These are phyloP conservation scores for Acropternis orthonyx DNA, from an alignment of 2,797 vertebrate genomes.

Conservation along the genomic window DNA sequence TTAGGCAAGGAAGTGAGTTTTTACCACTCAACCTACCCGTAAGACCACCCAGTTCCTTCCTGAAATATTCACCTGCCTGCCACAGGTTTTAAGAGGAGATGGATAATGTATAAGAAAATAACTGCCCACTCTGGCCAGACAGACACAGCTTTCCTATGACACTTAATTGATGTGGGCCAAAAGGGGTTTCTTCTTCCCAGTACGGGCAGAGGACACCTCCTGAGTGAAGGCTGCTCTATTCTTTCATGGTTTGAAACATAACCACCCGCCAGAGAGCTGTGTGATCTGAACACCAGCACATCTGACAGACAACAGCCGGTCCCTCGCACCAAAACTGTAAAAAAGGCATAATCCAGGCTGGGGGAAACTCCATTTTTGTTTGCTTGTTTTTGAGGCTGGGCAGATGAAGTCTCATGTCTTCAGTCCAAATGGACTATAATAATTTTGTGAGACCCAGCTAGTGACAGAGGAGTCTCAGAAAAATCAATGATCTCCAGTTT, in stretches of 20 bases:
- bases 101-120: rapidly evolving
- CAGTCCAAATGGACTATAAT: not conserved
- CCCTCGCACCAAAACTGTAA: not conserved
- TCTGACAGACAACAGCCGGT: not conserved
- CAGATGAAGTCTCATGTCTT: not conserved
- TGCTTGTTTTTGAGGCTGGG: not conserved
- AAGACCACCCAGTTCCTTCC: not conserved
- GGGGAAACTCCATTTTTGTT: not conserved
- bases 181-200: not conserved
- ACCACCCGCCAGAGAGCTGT: rapidly evolving
- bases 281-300: not conserved
- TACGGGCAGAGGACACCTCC: not conserved
- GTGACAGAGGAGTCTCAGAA: not conserved
- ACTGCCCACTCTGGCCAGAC: not conserved
- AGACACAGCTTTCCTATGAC: not conserved
- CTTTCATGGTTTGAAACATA: rapidly evolving
- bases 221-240: rapidly evolving
- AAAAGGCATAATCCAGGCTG: not conserved
- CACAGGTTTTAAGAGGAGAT: not conserved
- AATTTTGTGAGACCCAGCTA: rapidly evolving
- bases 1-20: not conserved
- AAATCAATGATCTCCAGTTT: not conserved
- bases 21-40: not conserved
- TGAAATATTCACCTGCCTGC: not conserved
- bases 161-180: not conserved